These are phyloP conservation scores for Cistogaster globosa DNA, from an alignment of 2,888 invertebrate genomes.

Conservation along the genomic window DNA sequence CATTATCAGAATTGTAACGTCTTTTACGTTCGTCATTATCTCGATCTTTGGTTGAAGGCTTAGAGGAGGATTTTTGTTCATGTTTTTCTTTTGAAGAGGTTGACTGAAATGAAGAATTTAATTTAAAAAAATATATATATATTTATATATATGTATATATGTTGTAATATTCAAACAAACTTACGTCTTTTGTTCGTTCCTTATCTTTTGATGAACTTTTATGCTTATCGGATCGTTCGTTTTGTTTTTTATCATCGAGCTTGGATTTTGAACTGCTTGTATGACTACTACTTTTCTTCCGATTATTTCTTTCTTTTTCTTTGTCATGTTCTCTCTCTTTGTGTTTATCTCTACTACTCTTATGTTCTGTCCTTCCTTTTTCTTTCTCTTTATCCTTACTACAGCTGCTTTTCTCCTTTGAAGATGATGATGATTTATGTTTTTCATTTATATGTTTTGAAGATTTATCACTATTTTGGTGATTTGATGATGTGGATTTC, in stretches of 20 bases:
- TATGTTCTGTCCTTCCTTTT: slow-evolving; percentile 57
- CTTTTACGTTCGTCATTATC: slow-evolving; percentile 62
- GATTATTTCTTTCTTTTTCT: slow-evolving; percentile 47
- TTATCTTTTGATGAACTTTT: slow-evolving; percentile 63
- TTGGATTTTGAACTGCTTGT: slow-evolving; percentile 55
- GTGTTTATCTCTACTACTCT: slow-evolving; percentile 57
- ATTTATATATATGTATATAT: no score
- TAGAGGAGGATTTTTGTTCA: slow-evolving; percentile 33
- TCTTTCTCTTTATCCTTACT: slow-evolving; percentile 50
- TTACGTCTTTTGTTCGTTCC: slow-evolving; percentile 70
- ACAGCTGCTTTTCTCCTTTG: slow-evolving; percentile 41
- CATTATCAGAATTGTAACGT: slow-evolving; percentile 65
- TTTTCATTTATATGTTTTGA: slow-evolving; percentile 48
- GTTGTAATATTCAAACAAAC: slow-evolving; percentile 49
- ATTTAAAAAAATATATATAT: no score
- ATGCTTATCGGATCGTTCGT: slow-evolving; percentile 55
- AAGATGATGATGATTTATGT: slow-evolving; percentile 54
- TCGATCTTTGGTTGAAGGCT: slow-evolving; percentile 68
- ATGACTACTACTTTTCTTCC: slow-evolving; percentile 49
- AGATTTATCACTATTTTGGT: slow-evolving; percentile 23
- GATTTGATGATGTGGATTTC: slow-evolving; percentile 39
- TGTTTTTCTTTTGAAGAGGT: slow-evolving; percentile 71
- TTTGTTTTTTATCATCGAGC: slow-evolving; percentile 63
- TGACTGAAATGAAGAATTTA: neutral
- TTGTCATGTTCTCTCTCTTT: slow-evolving; percentile 56